Base-by-base conservation (phyloP, 2,113 vertebrate species). In the Riparia riparia region DNA sequence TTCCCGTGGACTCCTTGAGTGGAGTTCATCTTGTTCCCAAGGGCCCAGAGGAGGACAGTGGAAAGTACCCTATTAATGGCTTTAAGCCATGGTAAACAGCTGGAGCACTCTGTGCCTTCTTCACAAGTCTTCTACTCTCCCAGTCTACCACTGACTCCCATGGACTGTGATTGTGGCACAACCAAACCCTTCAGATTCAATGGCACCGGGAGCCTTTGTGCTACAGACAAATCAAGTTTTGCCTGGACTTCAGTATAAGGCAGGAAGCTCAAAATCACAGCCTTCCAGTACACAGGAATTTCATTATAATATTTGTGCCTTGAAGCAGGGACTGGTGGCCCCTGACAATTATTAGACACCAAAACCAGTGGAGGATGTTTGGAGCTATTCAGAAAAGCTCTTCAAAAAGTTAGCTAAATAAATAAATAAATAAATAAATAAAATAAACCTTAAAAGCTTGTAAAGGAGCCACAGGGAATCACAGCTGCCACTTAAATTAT, bases 401-500 rank as follows among this genome's bases (percentile, higher is more conserved):
- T 74, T 95, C 51, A 4, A 90, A 90, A 95, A 68, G 41, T 83
- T 95, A 90, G 41, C 37, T n/a, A 64, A 77, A 95, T 86, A n/a
- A 57, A 57, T 9, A 37, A 37, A n/a, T n/a, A 37, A 37, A 37
- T 9, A 37, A 37, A 37, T 8, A 7, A 37, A 58, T 26, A 28
- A 90, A 79, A 89, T 57, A 96, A 94, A 96, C 74, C 60, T 94
- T 96, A 93, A 93, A 95, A 93, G 51, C 88, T 93, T 89, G 76
- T 90, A 89, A 93, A 93, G 73, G 70, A 96, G 65, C 82, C 69
- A 81, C 82, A 72, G 92, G 93, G 88, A 96, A 94, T 83, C 93
- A 95, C 80, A 96, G 68, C 95, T 90, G 92, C 85, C 92, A 93
- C 64, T 96, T 96, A 95, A 94, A 96, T 96, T 93, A 93, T 89